Evolutionary conservation across 2,113 vertebrate genomes (phyloP).

Genomic region (Anoplopoma fimbria): DNA sequence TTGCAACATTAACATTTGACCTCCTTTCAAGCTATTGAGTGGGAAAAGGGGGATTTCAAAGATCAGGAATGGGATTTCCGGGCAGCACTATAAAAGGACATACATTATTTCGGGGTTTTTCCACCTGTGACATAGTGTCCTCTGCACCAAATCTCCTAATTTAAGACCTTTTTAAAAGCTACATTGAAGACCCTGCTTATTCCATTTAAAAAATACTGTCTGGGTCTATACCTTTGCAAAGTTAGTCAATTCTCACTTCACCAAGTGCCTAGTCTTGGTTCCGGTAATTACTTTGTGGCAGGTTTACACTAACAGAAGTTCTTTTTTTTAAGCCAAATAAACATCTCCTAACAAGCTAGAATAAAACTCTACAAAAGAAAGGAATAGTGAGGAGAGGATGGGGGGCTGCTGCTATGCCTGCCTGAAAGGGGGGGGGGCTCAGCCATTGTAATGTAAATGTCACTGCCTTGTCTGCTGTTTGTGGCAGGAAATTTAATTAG

Average conservation of each 20-base stretch:
- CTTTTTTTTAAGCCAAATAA: slow-evolving; percentile 47
- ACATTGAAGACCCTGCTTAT: neutral
- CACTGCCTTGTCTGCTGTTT: slow-evolving; percentile 81
- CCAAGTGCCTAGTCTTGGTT: neutral
- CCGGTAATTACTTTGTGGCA: slow-evolving; percentile 41
- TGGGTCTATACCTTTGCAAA: neutral
- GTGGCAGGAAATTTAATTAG: slow-evolving; percentile 89
- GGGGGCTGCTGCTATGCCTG: slow-evolving; percentile 63
- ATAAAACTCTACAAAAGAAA: slow-evolving; percentile 57
- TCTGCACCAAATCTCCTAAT: slow-evolving; percentile 25
- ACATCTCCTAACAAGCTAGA: slow-evolving; percentile 53
- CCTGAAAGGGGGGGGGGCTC: slow-evolving; percentile 55
- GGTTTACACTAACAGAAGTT: slow-evolving; percentile 26
- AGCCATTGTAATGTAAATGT: slow-evolving; percentile 89
- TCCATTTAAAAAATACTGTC: slow-evolving; percentile 10
- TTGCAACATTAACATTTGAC: neutral
- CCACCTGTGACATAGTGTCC: slow-evolving; percentile 17
- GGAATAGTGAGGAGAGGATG: slow-evolving; percentile 40
- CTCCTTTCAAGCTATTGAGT: slow-evolving; percentile 2
- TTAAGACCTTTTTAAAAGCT: slow-evolving; percentile 26
- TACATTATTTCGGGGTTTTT: neutral
- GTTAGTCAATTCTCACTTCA: slow-evolving; percentile 1
- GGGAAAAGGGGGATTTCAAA: neutral
- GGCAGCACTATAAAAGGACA: neutral
- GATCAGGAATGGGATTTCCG: neutral